Percentiles rank a stretch among this genome's conserved stretches.
phyloP scores from a whole-genome alignment of 1,140 invertebrate genomes.

The Marisa cornuarietis region DNA sequence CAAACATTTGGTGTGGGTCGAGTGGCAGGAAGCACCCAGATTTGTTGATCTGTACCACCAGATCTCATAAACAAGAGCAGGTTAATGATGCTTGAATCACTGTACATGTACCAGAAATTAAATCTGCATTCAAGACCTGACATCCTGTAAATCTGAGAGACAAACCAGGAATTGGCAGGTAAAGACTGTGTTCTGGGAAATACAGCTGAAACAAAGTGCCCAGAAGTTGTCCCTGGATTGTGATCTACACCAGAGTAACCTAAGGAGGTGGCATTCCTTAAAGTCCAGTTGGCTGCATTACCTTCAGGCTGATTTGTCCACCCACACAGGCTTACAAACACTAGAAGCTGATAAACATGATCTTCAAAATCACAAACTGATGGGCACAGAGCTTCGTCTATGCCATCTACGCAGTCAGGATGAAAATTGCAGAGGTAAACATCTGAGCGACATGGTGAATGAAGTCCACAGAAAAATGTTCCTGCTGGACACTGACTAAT shows the following conservation, averaged over 20 bases:
- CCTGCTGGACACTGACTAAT: slow-evolving; percentile 45
- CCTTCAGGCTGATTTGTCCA: slow-evolving; percentile 46
- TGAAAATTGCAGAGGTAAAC: slow-evolving; percentile 76
- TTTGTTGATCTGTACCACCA: slow-evolving; percentile 47
- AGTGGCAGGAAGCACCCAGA: slow-evolving; percentile 31
- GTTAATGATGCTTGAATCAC: slow-evolving; percentile 33
- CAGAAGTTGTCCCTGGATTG: slow-evolving; percentile 39
- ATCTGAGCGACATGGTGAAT: slow-evolving; percentile 41
- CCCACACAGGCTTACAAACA: slow-evolving; percentile 37
- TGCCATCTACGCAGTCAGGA: slow-evolving; percentile 62
- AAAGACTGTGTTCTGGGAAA: slow-evolving; percentile 25
- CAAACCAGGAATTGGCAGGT: slow-evolving; percentile 36
- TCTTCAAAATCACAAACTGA: slow-evolving; percentile 45
- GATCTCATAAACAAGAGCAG: slow-evolving; percentile 64
- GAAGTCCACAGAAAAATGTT: slow-evolving; percentile 40
- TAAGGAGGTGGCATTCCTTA: slow-evolving; percentile 36
- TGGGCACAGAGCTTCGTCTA: slow-evolving; percentile 51
- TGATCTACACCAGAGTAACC: slow-evolving; percentile 46
- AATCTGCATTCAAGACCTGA: slow-evolving; percentile 51
- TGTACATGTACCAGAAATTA: slow-evolving; percentile 54
- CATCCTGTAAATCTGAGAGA: slow-evolving; percentile 53
- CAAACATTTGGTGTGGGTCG: slow-evolving; percentile 35
- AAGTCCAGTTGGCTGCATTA: slow-evolving; percentile 44
- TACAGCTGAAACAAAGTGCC: slow-evolving; percentile 44
- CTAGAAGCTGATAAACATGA: too few relatives aligned